Conservation (phyloP, 2,113 vertebrate species). For the Symphodus melops region DNA sequence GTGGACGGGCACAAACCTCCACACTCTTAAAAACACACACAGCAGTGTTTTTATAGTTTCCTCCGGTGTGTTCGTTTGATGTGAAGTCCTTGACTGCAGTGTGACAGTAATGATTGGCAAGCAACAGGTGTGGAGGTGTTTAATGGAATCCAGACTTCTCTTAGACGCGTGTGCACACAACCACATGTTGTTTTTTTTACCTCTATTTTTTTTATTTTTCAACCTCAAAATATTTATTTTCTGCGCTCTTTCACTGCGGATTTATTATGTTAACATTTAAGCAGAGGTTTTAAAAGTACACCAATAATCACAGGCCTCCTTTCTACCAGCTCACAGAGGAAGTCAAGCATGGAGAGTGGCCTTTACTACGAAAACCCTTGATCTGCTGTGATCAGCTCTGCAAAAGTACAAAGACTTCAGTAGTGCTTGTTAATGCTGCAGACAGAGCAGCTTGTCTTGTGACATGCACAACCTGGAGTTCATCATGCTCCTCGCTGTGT, state of each 20-base stretch:
- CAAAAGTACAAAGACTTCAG: constrained; percentile 14
- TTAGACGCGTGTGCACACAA: not conserved
- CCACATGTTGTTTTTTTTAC: not conserved
- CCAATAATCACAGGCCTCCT: not conserved
- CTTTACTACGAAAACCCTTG: constrained; percentile 5
- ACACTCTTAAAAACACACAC: constrained; percentile 17
- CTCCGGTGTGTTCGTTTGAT: constrained; percentile 58
- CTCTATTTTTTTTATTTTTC: not conserved
- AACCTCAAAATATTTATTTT: not conserved
- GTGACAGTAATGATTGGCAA: constrained; percentile 42
- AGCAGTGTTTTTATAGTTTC: constrained; percentile 39
- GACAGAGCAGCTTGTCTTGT: not conserved
- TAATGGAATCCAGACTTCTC: constrained; percentile 62
- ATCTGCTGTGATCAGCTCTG: constrained; percentile 24
- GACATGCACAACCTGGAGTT: not conserved
- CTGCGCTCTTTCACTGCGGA: not conserved
- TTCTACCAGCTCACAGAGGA: not conserved
- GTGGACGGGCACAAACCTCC: not conserved
- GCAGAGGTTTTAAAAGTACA: not conserved
- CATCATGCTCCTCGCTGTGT: not conserved
- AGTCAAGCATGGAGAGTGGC: constrained; percentile 5
- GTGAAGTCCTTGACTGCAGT: constrained; percentile 41
- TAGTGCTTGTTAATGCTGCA: not conserved
- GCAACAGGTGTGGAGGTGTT: constrained; percentile 60
- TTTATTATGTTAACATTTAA: not conserved